phyloP scores from a whole-genome alignment of 92 coral and sea anemone genomes.

The Epizoanthus ramosus region DNA sequence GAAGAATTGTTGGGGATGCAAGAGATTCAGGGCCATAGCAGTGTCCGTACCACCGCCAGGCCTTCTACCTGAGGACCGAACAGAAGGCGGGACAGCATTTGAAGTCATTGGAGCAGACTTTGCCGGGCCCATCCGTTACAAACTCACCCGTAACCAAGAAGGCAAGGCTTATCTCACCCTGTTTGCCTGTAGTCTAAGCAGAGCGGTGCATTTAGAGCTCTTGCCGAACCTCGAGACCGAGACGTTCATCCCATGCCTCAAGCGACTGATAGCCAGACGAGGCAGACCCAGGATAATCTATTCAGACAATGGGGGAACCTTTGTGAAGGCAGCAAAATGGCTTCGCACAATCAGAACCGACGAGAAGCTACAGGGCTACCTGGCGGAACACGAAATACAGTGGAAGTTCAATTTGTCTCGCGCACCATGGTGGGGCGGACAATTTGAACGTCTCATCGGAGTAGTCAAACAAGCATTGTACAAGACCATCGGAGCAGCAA shows the following conservation, averaged over 20 bases:
- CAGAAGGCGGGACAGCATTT: too few species aligned
- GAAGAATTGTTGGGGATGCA: conserved; percentile 67
- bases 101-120: conserved; percentile 54
- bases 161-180: conserved; percentile 59
- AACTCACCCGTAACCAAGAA: conserved; percentile 39
- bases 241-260: conserved; percentile 51
- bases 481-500: conserved; percentile 56
- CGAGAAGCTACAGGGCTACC: conserved; percentile 48
- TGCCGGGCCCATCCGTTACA: conserved; percentile 60
- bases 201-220: conserved; percentile 66
- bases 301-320: conserved; percentile 68
- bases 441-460: conserved; percentile 60
- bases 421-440: conserved; percentile 53
- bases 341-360: conserved; percentile 31
- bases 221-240: conserved; percentile 50
- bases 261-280: conserved; percentile 61
- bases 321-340: conserved; percentile 62
- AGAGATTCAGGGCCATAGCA: conserved; percentile 51
- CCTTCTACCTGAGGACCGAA: too few species aligned
- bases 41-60: conserved; percentile 63
- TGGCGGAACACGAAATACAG: conserved; percentile 50
- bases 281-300: conserved; percentile 66
- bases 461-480: conserved; percentile 44
- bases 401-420: conserved; percentile 55
- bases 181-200: conserved; percentile 57